Evolutionary conservation across 2,888 invertebrate genomes (phyloP).

Genomic region (Amphipyra berbera): DNA sequence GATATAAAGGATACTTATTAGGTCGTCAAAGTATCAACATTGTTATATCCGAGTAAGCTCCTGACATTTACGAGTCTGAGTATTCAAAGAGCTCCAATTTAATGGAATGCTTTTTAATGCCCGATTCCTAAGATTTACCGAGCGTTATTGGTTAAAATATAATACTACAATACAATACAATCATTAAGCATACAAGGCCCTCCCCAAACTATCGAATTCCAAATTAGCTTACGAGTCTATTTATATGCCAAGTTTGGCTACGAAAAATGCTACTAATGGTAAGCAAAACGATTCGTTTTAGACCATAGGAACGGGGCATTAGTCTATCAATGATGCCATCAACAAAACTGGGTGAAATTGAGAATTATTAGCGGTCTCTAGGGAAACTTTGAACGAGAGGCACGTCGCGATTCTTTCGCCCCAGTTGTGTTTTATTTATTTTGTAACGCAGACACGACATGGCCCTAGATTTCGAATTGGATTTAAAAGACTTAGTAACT

Average conservation of each 20-base stretch:
- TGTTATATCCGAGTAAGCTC: not conserved
- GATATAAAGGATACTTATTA: not conserved
- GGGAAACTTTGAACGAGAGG: conserved; percentile 54
- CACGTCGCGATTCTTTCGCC: conserved; percentile 59
- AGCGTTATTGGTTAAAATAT: too few relatives aligned
- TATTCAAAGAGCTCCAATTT: not conserved
- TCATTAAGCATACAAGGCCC: too few relatives aligned
- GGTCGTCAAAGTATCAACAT: conserved; percentile 21
- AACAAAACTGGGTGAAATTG: conserved; percentile 57
- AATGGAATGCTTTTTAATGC: not conserved
- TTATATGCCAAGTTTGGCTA: too few relatives aligned
- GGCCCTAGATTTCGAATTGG: conserved; percentile 55
- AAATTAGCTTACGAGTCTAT: too few relatives aligned
- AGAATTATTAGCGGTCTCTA: conserved; percentile 61
- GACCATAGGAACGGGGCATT: too few relatives aligned
- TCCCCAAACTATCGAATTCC: too few relatives aligned
- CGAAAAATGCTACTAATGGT: too few relatives aligned
- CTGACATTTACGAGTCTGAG: conserved; percentile 7
- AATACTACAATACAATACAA: too few relatives aligned
- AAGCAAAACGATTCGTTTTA: too few relatives aligned
- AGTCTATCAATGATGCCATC: conserved; percentile 5
- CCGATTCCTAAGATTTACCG: too few relatives aligned
- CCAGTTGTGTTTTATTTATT: conserved; percentile 62
- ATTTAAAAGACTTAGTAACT: conserved; percentile 36
- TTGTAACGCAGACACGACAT: conserved; percentile 58